Base-by-base conservation (phyloP, 2,797 vertebrate genomes). In the Tragelaphus oryx region DNA sequence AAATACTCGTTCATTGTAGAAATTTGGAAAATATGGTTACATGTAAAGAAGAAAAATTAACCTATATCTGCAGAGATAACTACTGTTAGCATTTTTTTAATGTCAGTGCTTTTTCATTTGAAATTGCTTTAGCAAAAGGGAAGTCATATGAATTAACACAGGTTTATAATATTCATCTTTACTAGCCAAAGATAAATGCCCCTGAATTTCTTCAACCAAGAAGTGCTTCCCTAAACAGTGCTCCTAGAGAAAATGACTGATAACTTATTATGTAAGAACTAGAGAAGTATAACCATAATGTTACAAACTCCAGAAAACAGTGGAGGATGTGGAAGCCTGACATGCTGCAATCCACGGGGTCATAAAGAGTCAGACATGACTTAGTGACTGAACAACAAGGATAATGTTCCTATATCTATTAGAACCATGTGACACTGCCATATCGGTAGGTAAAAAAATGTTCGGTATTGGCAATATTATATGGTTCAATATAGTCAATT, bases 21-120 rank as follows among this genome's bases (percentile, higher is more conserved):
- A 89, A 82, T 93, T 85, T 88, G 9, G 78, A 84, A 91, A 95
- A 90, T 28, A 89, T 14, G n/a, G 20, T 55, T 85, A 87, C 84
- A 8, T 89, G 41, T 46, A 94, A 89, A 87, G 57, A 93, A 78
- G 44, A 95, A 95, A 90, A 90, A 94, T 79, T 78, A 88, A 62
- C 30, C 24, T 68, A 2, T 37, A 65, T 87, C 57, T 41, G 7
- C 20, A 82, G 82, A 88, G 44, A 62, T 92, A 94, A 75, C 65
- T 86, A 30, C 20, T 82, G n/a, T 79, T 90, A 62, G 26, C 33
- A 4, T 81, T 74, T 86, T 60, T 59, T 57, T n/a, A 62, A 46
- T 50, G 28, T 46, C 37, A 55, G 33, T 89, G 24, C 78, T 79
- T 84, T 91, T 91, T 94, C 18, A 5, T 41, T 94, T 82, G 28